These are phyloP conservation scores for Tangachromis dhanisi DNA, from an alignment of 2,113 vertebrate genomes.

Conservation along the genomic window DNA sequence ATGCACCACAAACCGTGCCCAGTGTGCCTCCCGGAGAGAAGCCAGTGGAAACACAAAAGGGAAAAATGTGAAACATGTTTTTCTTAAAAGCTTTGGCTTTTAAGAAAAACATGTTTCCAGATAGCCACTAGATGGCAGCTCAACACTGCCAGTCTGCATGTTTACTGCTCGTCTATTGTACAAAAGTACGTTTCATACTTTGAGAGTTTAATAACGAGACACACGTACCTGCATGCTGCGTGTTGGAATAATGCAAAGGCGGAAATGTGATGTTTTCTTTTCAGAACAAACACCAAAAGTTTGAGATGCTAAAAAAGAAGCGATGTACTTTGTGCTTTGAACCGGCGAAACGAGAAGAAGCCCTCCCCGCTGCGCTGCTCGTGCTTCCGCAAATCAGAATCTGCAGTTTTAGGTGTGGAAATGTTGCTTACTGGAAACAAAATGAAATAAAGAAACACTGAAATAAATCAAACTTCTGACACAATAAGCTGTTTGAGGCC, in stretches of 20 bases:
- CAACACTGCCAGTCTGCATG: neutral
- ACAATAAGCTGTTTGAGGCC: neutral
- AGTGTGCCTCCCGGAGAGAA: neutral
- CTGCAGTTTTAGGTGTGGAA: neutral
- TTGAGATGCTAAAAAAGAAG: neutral
- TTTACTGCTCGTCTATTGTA: neutral
- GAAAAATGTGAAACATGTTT: neutral
- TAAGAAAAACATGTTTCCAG: neutral
- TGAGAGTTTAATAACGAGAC: neutral
- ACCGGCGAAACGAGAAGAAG: rapidly evolving
- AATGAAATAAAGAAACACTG: neutral
- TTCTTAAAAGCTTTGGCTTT: neutral
- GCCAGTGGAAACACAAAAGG: neutral
- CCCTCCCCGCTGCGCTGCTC: neutral
- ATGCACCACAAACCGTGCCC: neutral
- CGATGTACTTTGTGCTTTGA: neutral
- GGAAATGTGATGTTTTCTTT: neutral
- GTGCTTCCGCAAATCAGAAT: neutral
- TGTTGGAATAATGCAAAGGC: neutral
- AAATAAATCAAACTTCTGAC: neutral
- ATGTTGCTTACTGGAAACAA: neutral
- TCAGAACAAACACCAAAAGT: neutral
- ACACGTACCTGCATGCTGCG: neutral
- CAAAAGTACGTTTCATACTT: neutral
- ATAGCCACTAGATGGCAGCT: neutral